These are phyloP conservation scores for Hemaris fuciformis DNA, from an alignment of 2,888 invertebrate genomes.

Conservation along the genomic window DNA sequence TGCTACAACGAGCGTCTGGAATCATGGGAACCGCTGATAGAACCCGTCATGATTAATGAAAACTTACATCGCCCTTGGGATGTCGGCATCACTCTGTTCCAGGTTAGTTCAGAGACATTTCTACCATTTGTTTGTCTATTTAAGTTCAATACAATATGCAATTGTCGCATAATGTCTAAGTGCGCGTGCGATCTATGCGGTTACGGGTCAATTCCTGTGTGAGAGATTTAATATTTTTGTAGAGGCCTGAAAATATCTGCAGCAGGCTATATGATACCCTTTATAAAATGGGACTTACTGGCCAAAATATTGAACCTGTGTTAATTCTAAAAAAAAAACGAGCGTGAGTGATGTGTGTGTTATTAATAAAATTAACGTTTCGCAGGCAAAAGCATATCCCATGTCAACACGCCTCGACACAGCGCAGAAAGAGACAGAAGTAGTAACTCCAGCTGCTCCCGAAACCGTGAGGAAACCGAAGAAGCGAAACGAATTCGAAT, in stretches of 20 bases:
- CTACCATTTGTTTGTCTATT: no score
- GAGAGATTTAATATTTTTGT: background rate
- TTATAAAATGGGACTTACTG: no score
- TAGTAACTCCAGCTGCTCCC: constrained; percentile 37
- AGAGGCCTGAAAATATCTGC: background rate
- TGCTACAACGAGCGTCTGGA: constrained; percentile 86
- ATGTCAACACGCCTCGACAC: constrained; percentile 72
- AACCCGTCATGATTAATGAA: constrained; percentile 86
- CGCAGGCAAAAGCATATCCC: constrained; percentile 80
- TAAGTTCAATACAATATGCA: background rate
- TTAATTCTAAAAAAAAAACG: no score
- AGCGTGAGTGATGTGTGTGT: no score
- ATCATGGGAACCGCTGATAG: constrained; percentile 92
- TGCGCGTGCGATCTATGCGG: no score
- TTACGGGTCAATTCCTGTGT: no score
- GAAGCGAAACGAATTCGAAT: constrained; percentile 71
- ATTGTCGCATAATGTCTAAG: no score
- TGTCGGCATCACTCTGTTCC: constrained; percentile 83
- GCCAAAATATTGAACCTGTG: no score
- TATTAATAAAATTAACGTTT: background rate
- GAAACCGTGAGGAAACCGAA: constrained; percentile 50
- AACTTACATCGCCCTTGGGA: constrained; percentile 88
- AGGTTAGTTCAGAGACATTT: constrained; percentile 50
- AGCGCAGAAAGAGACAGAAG: constrained; percentile 46
- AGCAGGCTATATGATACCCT: no score